Percentiles rank a stretch among this genome's conserved stretches.
Conservation (phyloP, 2,888 invertebrate species). For the Cataglyphis rosenhaueri region DNA sequence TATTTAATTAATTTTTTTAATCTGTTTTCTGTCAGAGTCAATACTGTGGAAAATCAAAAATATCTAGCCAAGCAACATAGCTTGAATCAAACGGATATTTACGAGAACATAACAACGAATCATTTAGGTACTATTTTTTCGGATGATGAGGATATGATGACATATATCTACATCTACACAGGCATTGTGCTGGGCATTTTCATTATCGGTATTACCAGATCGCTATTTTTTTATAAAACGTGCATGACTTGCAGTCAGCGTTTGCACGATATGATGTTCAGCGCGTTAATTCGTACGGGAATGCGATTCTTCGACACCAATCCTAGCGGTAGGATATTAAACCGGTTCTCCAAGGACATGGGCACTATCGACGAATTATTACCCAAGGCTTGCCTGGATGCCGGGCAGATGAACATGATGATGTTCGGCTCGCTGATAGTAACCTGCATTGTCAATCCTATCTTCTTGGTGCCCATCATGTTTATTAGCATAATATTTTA, state of each 20-base stretch:
- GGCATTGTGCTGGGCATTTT: constrained; percentile 86
- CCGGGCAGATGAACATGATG: constrained; percentile 85
- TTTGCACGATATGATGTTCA: constrained; percentile 87
- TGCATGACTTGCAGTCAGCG: constrained; percentile 86
- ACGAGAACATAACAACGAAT: constrained; percentile 35
- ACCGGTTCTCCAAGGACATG: constrained; percentile 94
- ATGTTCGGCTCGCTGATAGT: constrained; percentile 88
- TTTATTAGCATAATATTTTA: constrained; percentile 88
- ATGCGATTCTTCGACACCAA: constrained; percentile 94
- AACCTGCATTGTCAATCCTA: constrained; percentile 88
- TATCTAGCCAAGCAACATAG: constrained; percentile 17
- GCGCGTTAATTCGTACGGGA: constrained; percentile 86
- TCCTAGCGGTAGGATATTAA: constrained; percentile 92
- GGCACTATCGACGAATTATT: constrained; percentile 91
- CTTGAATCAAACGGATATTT: constrained; percentile 14
- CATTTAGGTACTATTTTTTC: not conserved
- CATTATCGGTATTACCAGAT: constrained; percentile 85
- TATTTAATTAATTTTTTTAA: not conserved
- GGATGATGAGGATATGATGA: constrained; percentile 76
- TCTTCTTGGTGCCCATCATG: constrained; percentile 88
- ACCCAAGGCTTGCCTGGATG: constrained; percentile 89
- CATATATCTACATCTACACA: constrained; percentile 89
- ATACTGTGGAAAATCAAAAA: constrained; percentile 85
- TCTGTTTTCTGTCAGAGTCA: constrained; percentile 86
- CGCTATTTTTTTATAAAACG: constrained; percentile 85